A percentile compares a stretch with the other conserved stretches of the same genome.
phyloP scores from a whole-genome alignment of 2,888 invertebrate species.

The Agrypnus murinus region DNA sequence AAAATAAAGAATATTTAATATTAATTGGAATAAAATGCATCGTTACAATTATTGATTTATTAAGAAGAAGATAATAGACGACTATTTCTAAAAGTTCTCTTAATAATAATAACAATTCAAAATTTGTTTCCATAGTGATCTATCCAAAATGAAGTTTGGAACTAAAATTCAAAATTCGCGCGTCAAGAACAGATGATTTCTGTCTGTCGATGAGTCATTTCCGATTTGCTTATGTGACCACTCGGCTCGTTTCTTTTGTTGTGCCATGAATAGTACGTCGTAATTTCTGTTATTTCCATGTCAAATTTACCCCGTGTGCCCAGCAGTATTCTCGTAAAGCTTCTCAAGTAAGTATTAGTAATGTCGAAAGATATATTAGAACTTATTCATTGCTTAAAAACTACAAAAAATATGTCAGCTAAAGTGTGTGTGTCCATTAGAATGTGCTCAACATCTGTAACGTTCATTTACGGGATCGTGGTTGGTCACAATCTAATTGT shows the following conservation, averaged over 20 bases:
- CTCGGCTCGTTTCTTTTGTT: constrained; percentile 56
- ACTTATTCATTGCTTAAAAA: constrained; percentile 15
- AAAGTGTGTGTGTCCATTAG: constrained; percentile 18
- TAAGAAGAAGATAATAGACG: no score
- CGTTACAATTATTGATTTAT: no score
- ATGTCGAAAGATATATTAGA: neutral
- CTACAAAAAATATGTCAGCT: constrained; percentile 37
- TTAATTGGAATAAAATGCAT: no score
- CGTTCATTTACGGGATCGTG: constrained; percentile 29
- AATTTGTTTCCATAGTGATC: constrained; percentile 14
- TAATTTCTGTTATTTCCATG: constrained; percentile 55
- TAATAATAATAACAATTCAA: constrained; percentile 14
- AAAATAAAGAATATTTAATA: no score
- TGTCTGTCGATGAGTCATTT: constrained; percentile 56
- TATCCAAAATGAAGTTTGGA: constrained; percentile 3
- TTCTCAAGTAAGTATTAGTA: constrained; percentile 36
- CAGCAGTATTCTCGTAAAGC: constrained; percentile 33
- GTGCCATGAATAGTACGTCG: constrained; percentile 53
- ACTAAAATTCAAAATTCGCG: constrained; percentile 49
- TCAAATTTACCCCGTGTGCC: constrained; percentile 50
- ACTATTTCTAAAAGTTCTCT: neutral
- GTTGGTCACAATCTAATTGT: constrained; percentile 44
- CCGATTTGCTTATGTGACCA: constrained; percentile 56
- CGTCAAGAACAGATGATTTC: constrained; percentile 56
- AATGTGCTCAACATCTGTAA: constrained; percentile 38